Base-by-base conservation (phyloP, 1,140 invertebrate genomes). In the Cylas formicarius region DNA sequence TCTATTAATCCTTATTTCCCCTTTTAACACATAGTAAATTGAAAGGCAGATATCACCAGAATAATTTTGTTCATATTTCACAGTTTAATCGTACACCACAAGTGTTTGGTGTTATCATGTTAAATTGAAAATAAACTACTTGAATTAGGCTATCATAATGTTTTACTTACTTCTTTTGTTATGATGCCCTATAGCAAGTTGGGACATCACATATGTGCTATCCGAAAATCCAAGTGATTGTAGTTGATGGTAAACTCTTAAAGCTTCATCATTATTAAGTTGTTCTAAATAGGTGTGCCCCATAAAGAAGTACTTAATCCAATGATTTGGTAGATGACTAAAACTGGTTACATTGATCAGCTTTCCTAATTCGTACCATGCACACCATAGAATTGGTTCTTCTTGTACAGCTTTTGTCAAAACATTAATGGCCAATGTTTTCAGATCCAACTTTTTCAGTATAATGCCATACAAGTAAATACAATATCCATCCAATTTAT, bases 281-380 rank as follows among this genome's bases (percentile, higher is more conserved):
- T 94, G 69, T 63, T 97, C 91, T 29, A 95, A 73, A 69, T 89
- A 93, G 24, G 87, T 84, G 62, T 94, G 86, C 3, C 84, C 92
- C 44, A 86, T 68, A 65, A 97, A 98, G 56, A 97, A 90, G 44
- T 90, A 77, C 64, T 89, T 88, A 71, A 97, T 91, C 93, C 94
- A 97, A 68, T 94, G 90, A 58, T 84, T 77, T 1, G 91, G 90
- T 18, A 96, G 62, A 24, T 73, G 67, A 5, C 56, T 8, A 74
- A 74, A 41, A 80, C 70, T 22, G 92, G n/a, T 24, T 10, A 21
- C n/a, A 27, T 42, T 55, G 17, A 95, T 82, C 1, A 97, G 67
- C 2, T 80, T 75, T 4, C 88, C 81, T n/a, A 98, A 65, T 67
- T 97, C 93, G 20, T 90, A 69, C 90, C 94, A 98, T 0, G 90